Evolutionary conservation across 1,140 invertebrate species (phyloP).

Genomic region (Vanessa atalanta): DNA sequence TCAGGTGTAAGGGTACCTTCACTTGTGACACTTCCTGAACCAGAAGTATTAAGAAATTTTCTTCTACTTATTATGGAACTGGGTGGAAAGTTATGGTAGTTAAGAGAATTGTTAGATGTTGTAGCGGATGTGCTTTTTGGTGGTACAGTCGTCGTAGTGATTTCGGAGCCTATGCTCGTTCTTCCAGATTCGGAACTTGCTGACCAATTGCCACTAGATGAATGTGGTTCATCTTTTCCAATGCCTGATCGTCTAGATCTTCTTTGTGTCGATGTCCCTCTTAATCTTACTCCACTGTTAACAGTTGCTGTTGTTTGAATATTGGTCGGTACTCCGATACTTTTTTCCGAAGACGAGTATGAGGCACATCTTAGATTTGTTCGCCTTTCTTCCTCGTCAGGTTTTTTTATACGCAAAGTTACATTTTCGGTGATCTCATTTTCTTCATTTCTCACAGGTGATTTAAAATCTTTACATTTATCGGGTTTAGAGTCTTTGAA

Average conservation of each 20-base stretch:
- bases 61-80: constrained; percentile 86
- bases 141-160: constrained; percentile 86
- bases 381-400: constrained; percentile 78
- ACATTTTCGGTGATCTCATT: constrained; percentile 84
- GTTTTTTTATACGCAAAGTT: constrained; percentile 81
- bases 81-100: constrained; percentile 83
- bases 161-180: constrained; percentile 90
- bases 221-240: constrained; percentile 89
- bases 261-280: constrained; percentile 85
- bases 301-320: constrained; percentile 81
- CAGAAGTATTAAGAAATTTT: constrained; percentile 86
- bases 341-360: constrained; percentile 87
- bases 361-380: constrained; percentile 88
- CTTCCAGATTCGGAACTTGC: constrained; percentile 93
- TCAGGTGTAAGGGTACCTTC: constrained; percentile 93
- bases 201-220: constrained; percentile 96
- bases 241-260: constrained; percentile 81
- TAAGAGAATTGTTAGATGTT: constrained; percentile 85
- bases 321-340: constrained; percentile 82
- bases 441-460: constrained; percentile 77
- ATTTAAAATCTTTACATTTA: constrained; percentile 68
- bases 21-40: constrained; percentile 90
- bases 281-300: constrained; percentile 85
- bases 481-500: constrained; percentile 76
- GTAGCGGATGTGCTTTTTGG: constrained; percentile 85